A percentile compares a stretch with the other conserved stretches of the same genome.
These are phyloP conservation scores for Dromas ardeola DNA, from an alignment of 2,113 vertebrate genomes.

Conservation along the genomic window DNA sequence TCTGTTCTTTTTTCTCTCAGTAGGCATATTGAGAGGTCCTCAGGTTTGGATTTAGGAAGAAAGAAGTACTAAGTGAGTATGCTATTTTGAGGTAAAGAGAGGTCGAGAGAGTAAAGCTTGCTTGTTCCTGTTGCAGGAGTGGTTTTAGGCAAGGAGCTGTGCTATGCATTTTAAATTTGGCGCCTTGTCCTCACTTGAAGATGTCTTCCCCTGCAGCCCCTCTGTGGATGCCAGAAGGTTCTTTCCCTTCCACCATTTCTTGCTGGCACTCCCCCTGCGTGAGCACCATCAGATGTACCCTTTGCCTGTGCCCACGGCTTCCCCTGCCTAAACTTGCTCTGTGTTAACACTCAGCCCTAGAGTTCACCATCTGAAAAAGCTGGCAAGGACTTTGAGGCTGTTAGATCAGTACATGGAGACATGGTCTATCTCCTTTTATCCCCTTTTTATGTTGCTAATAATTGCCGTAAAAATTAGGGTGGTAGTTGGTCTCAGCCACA, in stretches of 20 bases:
- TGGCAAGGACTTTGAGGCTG: not conserved
- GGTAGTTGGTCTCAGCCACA: not conserved
- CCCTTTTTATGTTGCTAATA: not conserved
- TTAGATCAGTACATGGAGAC: not conserved
- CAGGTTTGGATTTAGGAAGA: slow-evolving; percentile 13
- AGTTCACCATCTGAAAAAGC: not conserved
- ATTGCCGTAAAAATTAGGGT: not conserved
- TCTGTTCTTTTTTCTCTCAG: slow-evolving; percentile 20
- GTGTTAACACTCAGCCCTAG: not conserved
- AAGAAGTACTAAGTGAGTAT: not conserved
- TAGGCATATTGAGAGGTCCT: not conserved
- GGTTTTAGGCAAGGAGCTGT: not conserved
- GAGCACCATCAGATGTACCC: not conserved
- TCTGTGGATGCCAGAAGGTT: not conserved
- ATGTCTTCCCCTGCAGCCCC: not conserved
- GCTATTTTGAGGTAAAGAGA: not conserved
- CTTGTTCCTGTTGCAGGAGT: not conserved
- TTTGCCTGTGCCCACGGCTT: not conserved
- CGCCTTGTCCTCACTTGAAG: not conserved
- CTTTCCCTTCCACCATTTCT: not conserved
- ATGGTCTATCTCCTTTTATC: not conserved
- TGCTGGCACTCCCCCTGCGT: not conserved
- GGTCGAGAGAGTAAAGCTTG: not conserved
- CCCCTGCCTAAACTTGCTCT: not conserved
- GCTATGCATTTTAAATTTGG: not conserved